phyloP scores from a whole-genome alignment of 2,797 vertebrate genomes.

The Sebastiscus albofasciatus region DNA sequence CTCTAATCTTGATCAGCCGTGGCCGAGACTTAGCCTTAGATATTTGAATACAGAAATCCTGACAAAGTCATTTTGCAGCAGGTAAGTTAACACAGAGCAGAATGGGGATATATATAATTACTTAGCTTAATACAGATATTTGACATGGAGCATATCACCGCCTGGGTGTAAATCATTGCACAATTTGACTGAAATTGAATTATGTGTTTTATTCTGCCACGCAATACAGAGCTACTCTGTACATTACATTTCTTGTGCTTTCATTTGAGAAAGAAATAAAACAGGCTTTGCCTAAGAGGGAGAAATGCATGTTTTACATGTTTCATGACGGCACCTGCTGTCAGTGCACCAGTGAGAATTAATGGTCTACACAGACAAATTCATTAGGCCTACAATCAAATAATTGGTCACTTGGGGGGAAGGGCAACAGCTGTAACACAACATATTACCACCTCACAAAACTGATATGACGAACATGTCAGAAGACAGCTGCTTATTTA shows the following conservation, averaged over 20 bases:
- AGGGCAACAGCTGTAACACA: neutral
- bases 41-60: slow-evolving; percentile 9
- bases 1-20: slow-evolving; percentile 21
- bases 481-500: no score
- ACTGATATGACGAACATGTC: no score
- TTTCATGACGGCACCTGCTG: neutral
- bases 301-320: neutral
- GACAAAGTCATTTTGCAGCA: neutral
- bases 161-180: neutral
- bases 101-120: neutral
- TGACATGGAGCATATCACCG: neutral
- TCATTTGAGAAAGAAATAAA: neutral
- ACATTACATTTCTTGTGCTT: neutral
- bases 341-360: neutral
- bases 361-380: neutral
- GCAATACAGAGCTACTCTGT: neutral
- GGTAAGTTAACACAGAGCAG: neutral
- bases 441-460: neutral
- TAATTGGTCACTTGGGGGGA: neutral
- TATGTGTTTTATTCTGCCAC: neutral
- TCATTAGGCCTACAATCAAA: neutral
- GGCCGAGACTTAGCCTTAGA: neutral
- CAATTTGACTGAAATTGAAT: neutral
- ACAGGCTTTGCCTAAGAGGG: neutral
- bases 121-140: neutral